Percentiles rank a stretch among this genome's conserved stretches.
These are phyloP conservation scores for Agelastica alni DNA, from an alignment of 2,888 invertebrate species.

Conservation along the genomic window DNA sequence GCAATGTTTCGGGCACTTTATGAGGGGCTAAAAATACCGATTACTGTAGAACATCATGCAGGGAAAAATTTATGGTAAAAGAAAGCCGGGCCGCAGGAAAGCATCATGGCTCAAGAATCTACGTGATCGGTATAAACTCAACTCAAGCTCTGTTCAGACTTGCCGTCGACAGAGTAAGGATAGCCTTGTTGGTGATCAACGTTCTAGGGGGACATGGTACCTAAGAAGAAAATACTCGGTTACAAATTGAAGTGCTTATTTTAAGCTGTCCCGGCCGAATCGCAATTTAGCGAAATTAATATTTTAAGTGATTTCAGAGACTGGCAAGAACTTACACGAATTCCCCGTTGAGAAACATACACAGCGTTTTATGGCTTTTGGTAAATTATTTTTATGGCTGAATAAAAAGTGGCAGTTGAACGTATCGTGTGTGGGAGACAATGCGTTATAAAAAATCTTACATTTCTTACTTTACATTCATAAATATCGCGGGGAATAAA, in stretches of 20 bases:
- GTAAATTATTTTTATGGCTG: conserved; percentile 34
- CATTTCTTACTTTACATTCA: conserved; percentile 31
- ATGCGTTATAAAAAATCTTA: conserved; percentile 33
- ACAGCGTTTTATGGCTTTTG: conserved; percentile 25
- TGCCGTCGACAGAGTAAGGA: too few species aligned
- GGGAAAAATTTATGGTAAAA: too few species aligned
- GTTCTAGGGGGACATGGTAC: too few species aligned
- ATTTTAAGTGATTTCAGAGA: background rate
- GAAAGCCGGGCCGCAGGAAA: too few species aligned
- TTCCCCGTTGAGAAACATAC: conserved; percentile 9
- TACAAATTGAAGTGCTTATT: background rate
- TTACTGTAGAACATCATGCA: too few species aligned
- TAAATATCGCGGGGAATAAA: conserved; percentile 28
- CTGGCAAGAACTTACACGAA: conserved; percentile 4
- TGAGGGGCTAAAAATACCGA: too few species aligned
- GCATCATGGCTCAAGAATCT: too few species aligned
- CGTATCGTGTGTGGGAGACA: conserved; percentile 31
- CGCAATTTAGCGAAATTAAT: conserved; percentile 2
- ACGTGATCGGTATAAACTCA: too few species aligned
- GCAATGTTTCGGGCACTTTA: too few species aligned
- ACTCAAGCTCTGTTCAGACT: too few species aligned
- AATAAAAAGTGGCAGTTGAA: conserved; percentile 33
- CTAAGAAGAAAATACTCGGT: too few species aligned
- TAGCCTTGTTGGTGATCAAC: too few species aligned
- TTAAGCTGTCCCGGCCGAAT: background rate